Evolutionary conservation across 2,113 vertebrate species (phyloP).

Genomic region (Nipponia nippon): DNA sequence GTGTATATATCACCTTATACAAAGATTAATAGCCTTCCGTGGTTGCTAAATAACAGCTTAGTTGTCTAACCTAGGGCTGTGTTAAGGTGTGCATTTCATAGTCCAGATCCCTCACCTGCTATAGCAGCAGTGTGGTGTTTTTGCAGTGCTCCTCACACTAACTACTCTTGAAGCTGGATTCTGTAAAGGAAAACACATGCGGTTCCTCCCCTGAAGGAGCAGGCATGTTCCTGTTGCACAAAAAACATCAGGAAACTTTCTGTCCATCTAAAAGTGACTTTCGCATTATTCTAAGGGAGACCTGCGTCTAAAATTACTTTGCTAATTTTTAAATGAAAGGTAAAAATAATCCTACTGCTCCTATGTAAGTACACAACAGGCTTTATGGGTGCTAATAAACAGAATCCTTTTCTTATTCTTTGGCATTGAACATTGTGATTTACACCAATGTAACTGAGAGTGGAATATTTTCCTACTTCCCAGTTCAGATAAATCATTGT

Average conservation of each 20-base stretch:
- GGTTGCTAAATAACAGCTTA: background rate
- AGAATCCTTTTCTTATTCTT: background rate
- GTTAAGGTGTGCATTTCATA: background rate
- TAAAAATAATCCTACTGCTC: background rate
- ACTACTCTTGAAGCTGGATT: background rate
- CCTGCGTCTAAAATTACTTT: background rate
- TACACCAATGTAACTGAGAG: background rate
- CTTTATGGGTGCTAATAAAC: background rate
- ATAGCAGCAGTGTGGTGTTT: background rate
- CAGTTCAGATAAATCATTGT: background rate
- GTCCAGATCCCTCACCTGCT: background rate
- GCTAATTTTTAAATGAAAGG: background rate
- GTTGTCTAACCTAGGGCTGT: background rate
- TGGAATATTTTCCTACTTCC: background rate
- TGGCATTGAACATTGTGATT: background rate
- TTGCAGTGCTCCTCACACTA: rapidly evolving
- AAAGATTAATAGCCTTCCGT: background rate
- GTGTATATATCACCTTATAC: background rate
- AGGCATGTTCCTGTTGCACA: background rate
- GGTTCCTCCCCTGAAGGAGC: background rate
- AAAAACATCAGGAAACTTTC: background rate
- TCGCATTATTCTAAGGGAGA: background rate
- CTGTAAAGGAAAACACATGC: background rate
- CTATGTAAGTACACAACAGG: background rate
- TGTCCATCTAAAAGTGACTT: background rate